Evolutionary conservation across 2,888 invertebrate genomes (phyloP), one percentile per base, ranked within the genome.

Genomic region (Aplocera efformata): DNA sequence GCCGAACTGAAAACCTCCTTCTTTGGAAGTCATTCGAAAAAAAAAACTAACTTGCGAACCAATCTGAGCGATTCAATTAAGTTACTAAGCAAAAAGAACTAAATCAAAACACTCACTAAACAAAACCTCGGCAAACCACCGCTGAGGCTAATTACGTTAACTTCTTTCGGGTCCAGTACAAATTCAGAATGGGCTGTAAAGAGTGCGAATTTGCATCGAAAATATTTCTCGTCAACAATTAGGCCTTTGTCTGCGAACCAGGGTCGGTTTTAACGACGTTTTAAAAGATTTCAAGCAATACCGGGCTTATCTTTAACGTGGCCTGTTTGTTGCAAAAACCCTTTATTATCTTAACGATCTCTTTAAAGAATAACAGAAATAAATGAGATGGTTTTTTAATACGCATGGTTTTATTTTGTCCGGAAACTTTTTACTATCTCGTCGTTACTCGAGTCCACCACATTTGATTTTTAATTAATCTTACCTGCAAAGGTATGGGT

Each of bases 211-310:
- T 88, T 85, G 83, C 85, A 86, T 85, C 76, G 79, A 74, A 79
- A 79, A 83, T 84, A 83, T 85, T 83, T 83, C 83, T 82, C 84
- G 79, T 81, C 82, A 86, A 82, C 83, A 85, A 86, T 85, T 86
- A 84, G 81, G 77, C 77, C 73, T 81, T 85, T 83, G 85, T 84
- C 82, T 83, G 77, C 60, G 66, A 63, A 68, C 72, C 63, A 74
- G 80, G 83, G 82, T 79, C 74, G 76, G 74, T 68, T 86, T 86
- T 86, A 86, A 86, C 83, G 84, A 85, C 76, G 79, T 85, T 85
- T 86, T 88, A 85, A 88, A 84, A 86, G 85, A 88, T 86, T 83
- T 71, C 71, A 67, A 75, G 72, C 72, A 72, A 73, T 72, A 72
- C 66, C 68, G 68, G 66, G 83, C 79, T 85, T 85, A 86, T 85